These are phyloP conservation scores for Ceyx melanurus DNA, from an alignment of 2,113 vertebrate genomes.

Conservation along the genomic window DNA sequence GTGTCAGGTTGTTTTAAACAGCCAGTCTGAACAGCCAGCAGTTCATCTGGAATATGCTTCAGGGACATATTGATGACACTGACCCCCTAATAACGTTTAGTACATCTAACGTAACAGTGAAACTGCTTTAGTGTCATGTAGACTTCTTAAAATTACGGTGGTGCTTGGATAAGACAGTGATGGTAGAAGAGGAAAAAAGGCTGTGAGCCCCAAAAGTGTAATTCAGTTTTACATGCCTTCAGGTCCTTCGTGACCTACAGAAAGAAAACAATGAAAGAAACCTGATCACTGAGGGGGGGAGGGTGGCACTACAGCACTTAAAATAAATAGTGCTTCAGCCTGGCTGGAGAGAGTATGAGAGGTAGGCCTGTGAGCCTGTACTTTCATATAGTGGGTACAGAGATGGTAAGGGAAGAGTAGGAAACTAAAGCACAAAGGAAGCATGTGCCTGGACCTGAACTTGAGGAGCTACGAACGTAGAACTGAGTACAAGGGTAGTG, in stretches of 20 bases:
- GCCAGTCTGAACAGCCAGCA: neutral
- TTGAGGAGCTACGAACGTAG: neutral
- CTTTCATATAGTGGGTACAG: neutral
- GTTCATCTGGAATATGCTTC: neutral
- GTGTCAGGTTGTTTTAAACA: neutral
- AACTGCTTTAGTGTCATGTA: neutral
- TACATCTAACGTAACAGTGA: neutral
- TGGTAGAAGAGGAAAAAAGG: neutral
- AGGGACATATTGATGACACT: neutral
- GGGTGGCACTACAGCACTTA: neutral
- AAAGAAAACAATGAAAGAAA: neutral
- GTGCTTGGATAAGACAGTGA: neutral
- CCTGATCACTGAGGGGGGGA: neutral
- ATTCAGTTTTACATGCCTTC: neutral
- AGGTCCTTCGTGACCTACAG: neutral
- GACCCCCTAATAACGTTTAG: neutral
- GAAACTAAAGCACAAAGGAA: neutral
- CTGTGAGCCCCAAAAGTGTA: accelerated
- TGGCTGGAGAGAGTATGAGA: neutral
- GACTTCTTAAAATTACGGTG: neutral
- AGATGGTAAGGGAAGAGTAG: neutral
- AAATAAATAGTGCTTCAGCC: neutral
- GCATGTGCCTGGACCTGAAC: accelerated
- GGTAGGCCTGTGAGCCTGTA: neutral
- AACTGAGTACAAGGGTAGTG: neutral